These are phyloP conservation scores for Limonius californicus DNA, from an alignment of 1,140 invertebrate genomes.

Conservation along the genomic window DNA sequence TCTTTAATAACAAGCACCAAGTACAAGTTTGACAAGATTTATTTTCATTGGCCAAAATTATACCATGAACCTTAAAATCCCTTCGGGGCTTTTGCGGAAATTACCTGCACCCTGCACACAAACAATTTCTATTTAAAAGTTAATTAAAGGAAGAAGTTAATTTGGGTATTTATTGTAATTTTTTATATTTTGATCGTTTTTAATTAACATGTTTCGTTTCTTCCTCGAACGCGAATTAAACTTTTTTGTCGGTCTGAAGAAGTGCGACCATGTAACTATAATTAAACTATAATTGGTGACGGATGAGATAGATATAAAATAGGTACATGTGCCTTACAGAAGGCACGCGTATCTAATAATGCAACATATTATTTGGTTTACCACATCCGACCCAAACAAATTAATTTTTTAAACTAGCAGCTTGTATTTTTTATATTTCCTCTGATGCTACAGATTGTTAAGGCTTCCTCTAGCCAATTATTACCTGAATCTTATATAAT, in stretches of 20 bases:
- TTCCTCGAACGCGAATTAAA: neutral
- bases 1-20: neutral
- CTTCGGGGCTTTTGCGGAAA: neutral
- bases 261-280: too few relatives aligned
- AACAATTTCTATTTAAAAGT: neutral
- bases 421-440: neutral
- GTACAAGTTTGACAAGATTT: neutral
- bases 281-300: neutral
- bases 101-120: neutral
- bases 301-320: neutral
- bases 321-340: neutral
- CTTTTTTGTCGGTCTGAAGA: neutral
- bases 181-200: neutral
- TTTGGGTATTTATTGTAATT: neutral
- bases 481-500: neutral
- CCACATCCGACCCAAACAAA: conserved; percentile 1
- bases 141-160: neutral
- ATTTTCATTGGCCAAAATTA: neutral
- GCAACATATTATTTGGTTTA: conserved; percentile 1
- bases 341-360: neutral
- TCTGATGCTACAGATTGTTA: neutral
- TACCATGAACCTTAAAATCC: neutral
- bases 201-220: neutral
- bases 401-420: neutral
- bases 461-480: neutral